phyloP scores from a whole-genome alignment of 2,888 invertebrate species.

The Cabera pusaria region DNA sequence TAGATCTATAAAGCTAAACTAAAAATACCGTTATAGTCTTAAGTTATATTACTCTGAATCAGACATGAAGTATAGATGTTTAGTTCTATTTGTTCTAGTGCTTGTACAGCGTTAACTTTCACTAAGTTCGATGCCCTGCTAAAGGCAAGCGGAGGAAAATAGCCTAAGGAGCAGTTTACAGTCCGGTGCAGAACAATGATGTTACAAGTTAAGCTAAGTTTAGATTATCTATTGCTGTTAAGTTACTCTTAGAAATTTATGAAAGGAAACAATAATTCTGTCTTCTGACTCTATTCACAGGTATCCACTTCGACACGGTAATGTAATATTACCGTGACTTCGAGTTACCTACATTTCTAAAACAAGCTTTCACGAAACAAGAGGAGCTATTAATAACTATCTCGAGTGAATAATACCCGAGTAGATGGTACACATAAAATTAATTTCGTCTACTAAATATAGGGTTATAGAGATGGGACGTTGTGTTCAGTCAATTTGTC shows the following conservation, averaged over 20 bases:
- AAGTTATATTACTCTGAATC: too few species aligned
- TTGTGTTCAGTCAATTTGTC: constrained; percentile 46
- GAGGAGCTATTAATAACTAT: not conserved
- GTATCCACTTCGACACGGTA: too few species aligned
- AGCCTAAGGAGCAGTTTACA: constrained; percentile 42
- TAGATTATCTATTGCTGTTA: too few species aligned
- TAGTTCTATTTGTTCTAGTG: constrained; percentile 37
- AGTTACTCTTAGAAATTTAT: too few species aligned
- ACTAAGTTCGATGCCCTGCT: constrained; percentile 49
- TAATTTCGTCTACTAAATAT: constrained; percentile 38
- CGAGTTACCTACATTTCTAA: not conserved
- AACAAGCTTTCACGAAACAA: not conserved
- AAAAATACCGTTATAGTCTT: too few species aligned
- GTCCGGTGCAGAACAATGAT: too few species aligned
- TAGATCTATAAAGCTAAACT: too few species aligned
- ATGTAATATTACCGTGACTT: too few species aligned
- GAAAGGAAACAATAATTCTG: too few species aligned
- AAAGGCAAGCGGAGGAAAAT: constrained; percentile 41
- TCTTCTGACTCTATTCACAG: too few species aligned
- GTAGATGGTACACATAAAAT: constrained; percentile 15
- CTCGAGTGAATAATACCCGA: not conserved
- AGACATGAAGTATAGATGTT: too few species aligned
- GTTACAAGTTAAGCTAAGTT: too few species aligned
- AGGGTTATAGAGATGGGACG: constrained; percentile 41
- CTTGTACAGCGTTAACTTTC: constrained; percentile 48